Conservation (phyloP, 2,888 invertebrate genomes). For the Chesias legatella region DNA sequence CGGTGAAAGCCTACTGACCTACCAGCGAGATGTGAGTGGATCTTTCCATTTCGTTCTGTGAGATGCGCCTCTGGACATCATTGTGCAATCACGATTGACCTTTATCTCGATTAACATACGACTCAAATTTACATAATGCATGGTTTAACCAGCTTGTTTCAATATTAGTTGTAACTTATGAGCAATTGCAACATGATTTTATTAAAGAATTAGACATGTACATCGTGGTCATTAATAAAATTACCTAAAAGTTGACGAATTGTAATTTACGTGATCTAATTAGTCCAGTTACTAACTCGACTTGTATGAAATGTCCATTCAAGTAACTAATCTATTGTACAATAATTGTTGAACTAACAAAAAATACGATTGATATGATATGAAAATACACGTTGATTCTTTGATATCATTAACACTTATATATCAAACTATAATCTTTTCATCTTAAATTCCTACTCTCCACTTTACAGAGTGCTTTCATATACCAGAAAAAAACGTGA, state of each 20-base stretch:
- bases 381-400: no score
- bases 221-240: conserved; percentile 2
- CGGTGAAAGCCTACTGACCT: conserved; percentile 61
- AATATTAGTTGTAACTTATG: background rate
- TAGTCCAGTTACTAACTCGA: no score
- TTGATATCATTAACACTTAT: no score
- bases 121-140: conserved; percentile 22
- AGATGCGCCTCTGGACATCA: conserved; percentile 37
- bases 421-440: no score
- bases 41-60: conserved; percentile 61
- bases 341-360: no score
- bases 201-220: background rate
- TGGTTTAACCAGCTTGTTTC: background rate
- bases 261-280: no score
- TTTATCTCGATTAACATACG: conserved; percentile 36
- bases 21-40: conserved; percentile 42
- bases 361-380: no score
- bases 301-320: background rate
- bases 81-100: conserved; percentile 53
- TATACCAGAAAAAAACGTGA: background rate
- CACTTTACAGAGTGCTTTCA: conserved; percentile 8
- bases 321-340: no score
- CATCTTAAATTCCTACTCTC: conserved; percentile 4
- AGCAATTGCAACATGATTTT: conserved; percentile 1
- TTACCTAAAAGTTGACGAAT: background rate